phyloP scores from a whole-genome alignment of 2,797 vertebrate species.

The Lithobates pipiens region DNA sequence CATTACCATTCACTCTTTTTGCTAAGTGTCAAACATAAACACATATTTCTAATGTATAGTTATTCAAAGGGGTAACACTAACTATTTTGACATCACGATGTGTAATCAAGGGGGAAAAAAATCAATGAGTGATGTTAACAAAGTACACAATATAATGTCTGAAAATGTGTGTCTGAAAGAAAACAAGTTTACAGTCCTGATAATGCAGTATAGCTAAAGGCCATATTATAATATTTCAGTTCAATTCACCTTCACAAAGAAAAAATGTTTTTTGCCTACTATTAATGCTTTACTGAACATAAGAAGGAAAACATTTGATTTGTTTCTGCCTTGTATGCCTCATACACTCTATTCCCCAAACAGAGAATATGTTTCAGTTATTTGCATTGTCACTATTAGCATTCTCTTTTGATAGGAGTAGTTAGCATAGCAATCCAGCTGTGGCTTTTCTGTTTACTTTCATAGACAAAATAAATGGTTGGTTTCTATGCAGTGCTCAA shows the following conservation, averaged over 20 bases:
- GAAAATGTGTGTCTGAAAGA: neutral
- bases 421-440: constrained; percentile 6
- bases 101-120: neutral
- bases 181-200: neutral
- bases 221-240: constrained; percentile 1
- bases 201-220: neutral
- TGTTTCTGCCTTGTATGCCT: neutral
- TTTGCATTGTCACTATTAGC: constrained; percentile 1
- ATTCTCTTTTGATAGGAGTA: neutral
- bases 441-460: constrained; percentile 5
- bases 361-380: neutral
- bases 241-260: neutral
- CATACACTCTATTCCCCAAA: neutral
- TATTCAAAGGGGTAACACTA: no score
- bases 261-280: neutral
- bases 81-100: no score
- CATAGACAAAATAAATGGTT: constrained; percentile 1
- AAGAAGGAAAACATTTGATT: neutral
- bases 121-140: neutral
- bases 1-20: no score
- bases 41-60: no score
- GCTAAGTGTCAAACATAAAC: no score
- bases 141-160: no score
- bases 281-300: constrained; percentile 4
- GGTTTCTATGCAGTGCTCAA: constrained; percentile 3